Evolutionary conservation across 2,888 invertebrate species (phyloP), one percentile per base, ranked within the genome.

Genomic region (Platynereis dumerilii): DNA sequence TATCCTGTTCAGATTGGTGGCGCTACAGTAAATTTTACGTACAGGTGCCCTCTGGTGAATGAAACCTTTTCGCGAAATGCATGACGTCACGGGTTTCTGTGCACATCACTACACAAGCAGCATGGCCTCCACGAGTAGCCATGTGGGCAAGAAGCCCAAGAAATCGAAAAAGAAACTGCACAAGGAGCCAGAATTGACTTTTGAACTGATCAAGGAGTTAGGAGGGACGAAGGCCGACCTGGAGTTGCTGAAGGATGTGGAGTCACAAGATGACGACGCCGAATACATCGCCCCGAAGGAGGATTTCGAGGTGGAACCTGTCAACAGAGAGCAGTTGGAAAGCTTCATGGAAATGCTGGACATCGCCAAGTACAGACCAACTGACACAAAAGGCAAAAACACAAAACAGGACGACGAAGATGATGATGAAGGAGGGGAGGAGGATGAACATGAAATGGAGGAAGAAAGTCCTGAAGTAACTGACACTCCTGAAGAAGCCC

Each of bases 261-360:
- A 76, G 45, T 34, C 34, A 34, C 34, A 34, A 12, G 74, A 75
- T 61, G 75, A 71, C 54, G 73, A 70, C 57, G 72, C 73, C 17
- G 72, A 69, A 22, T 44, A 59, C 15, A 72, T 75, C 58, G 72
- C 73, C 17, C 44, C 65, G 60, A 71, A 66, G 17, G 72, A 76
- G 22, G 77, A 78, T 28, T 60, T 75, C 12, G 76, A 77, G 53
- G 73, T 69, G 5, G 76, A 79, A 27, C 76, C 78, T 5, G 60
- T 79, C 22, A 77, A 77, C 48, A 74, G 65, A 65, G 76, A 78
- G 69, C 77, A 79, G 72, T 79, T 79, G 61, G 28, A 54, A 29
- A 34, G 29, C 17, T 0, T 26, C 10, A 24, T 44, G 10, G 34
- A 27, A 34, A 42, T 22, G 17, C 42, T 34, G 34, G 7, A 34